Conservation (phyloP, 2,888 invertebrate species). For the Drosophila stalkeri region DNA sequence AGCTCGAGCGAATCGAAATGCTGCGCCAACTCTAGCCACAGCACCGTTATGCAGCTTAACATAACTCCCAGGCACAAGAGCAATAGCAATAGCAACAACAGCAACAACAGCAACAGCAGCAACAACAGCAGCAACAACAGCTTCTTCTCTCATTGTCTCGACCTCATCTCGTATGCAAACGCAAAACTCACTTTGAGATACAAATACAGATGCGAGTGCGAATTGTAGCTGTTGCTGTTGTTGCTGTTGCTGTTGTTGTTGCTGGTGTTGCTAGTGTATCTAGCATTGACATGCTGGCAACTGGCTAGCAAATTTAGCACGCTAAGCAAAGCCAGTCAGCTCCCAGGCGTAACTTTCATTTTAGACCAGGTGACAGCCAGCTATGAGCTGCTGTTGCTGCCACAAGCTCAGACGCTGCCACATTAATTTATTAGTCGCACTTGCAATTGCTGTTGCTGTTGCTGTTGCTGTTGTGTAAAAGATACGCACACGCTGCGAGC, state of each 20-base stretch:
- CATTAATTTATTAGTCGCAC: constrained; percentile 80
- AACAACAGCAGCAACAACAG: constrained; percentile 21
- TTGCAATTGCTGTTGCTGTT: constrained; percentile 60
- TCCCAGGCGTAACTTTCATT: constrained; percentile 65
- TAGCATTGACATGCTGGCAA: constrained; percentile 51
- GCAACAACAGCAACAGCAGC: constrained; percentile 3
- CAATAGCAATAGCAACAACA: constrained; percentile 11
- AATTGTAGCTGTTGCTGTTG: constrained; percentile 26
- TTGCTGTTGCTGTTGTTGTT: constrained; percentile 11
- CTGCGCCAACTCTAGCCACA: constrained; percentile 25
- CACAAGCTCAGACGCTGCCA: constrained; percentile 60
- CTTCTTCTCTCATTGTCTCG: constrained; percentile 28
- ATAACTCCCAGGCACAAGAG: constrained; percentile 41
- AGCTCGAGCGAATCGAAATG: constrained; percentile 61
- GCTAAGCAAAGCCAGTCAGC: constrained; percentile 48
- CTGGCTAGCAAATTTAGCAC: constrained; percentile 74
- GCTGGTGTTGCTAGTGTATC: constrained; percentile 16
- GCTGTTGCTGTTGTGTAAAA: constrained; percentile 57
- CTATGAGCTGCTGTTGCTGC: constrained; percentile 61
- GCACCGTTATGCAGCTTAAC: constrained; percentile 78
- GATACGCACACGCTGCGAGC: constrained; percentile 65
- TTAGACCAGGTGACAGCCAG: constrained; percentile 68
- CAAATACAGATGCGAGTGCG: constrained; percentile 34
- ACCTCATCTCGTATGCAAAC: constrained; percentile 75
- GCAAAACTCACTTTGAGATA: constrained; percentile 39